Evolutionary conservation across 2,888 invertebrate species (phyloP).

Genomic region (Sepioteuthis lessoniana): DNA sequence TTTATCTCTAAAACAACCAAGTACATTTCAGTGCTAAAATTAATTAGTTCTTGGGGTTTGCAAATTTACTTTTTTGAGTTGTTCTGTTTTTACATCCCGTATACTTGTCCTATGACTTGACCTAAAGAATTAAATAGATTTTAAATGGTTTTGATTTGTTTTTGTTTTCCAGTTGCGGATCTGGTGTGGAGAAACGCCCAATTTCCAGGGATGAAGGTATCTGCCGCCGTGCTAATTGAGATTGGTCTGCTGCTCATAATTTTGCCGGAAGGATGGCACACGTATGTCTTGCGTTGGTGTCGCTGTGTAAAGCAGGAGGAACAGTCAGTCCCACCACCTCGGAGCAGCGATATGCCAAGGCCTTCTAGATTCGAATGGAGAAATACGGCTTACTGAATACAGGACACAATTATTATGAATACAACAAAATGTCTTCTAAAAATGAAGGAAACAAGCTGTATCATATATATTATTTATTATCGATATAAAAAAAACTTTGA

Average conservation of each 20-base stretch:
- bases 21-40: no score
- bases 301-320: conserved; percentile 50
- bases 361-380: conserved; percentile 40
- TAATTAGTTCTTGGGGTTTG: no score
- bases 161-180: conserved; percentile 55
- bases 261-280: conserved; percentile 94
- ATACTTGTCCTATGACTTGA: not conserved
- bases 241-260: conserved; percentile 94
- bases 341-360: not conserved
- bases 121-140: not conserved
- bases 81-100: not conserved
- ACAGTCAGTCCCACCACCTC: not conserved
- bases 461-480: not conserved
- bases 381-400: not conserved
- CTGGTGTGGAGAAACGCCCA: conserved; percentile 78
- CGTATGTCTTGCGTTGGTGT: conserved; percentile 51
- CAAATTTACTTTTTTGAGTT: no score
- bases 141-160: not conserved
- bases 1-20: no score
- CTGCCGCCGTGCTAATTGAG: conserved; percentile 92
- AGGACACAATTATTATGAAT: not conserved
- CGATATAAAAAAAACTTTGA: not conserved
- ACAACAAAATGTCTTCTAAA: not conserved
- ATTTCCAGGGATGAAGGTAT: conserved; percentile 94
- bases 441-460: not conserved